Base-by-base conservation (phyloP, 2,113 vertebrate species). In the Melanerpes aurifrons region DNA sequence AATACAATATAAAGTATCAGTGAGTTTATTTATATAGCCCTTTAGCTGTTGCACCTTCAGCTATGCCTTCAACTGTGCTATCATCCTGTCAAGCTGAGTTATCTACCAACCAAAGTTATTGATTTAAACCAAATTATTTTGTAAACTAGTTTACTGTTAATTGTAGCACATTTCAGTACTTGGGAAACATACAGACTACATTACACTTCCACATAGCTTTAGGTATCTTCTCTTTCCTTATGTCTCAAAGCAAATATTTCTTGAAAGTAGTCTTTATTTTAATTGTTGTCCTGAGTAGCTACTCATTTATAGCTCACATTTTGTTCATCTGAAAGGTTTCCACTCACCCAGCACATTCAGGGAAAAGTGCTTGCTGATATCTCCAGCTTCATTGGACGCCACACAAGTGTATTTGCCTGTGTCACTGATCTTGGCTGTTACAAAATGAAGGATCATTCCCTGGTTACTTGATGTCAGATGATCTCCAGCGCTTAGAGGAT, bases 291-390 rank as follows among this genome's bases (percentile, higher is more conserved):
- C 7, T 35, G 47, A 69, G 61, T 10, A 84, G 69, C 75, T 45
- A 61, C 24, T 24, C 11, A 69, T 28, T 50, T 31, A 59, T 37
- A 35, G 35, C 54, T 53, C 2, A 0, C 4, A 56, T 26, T 72
- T 45, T 66, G n/a, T 22, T 25, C 9, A 21, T 8, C 14, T 10
- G 15, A 10, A 50, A 58, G 17, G 19, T 17, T 32, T 76, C 20
- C 43, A 87, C 98, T 94, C 97, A 99, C 99, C 98, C 59, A 99
- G 96, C 40, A 99, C 98, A 89, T 98, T 99, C 12, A 99, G 96
- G 62, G 93, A 82, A 56, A 99, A 99, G 94, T 99, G 98, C 45
- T 98, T 99, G 85, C 98, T 98, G 66, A 94, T 96, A 80, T 99
- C 98, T 31, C 99, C 99, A 2, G 99, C 99, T 2, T 97, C 97